Evolutionary conservation across 92 coral and sea anemone genomes (phyloP), one percentile per base, ranked within the genome.

Genomic region (Porites cylindrica): DNA sequence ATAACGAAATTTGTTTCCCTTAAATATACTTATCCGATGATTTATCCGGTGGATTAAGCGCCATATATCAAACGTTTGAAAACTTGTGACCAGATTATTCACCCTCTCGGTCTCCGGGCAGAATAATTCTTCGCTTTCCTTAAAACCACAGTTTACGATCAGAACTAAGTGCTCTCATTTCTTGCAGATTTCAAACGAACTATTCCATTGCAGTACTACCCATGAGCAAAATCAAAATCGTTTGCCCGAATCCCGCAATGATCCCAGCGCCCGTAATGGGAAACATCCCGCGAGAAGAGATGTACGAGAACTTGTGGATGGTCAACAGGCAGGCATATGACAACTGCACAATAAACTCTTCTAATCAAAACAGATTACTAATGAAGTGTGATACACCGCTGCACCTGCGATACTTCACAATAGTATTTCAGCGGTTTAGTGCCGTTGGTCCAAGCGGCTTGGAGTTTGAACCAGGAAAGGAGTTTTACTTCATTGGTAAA

Each of bases 181-280:
- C 14, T 16, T 60, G 0, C 86, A 82, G 86, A 82, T 82, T 82
- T 32, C 78, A 70, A 71, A 70, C 67, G 19, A 82, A 82, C 47
- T 70, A 32, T 43, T 32, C 90, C 12, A 52, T 74, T 66, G 86
- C 68, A 9, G 92, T 88, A 10, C 78, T 91, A 13, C 81, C 74
- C 5, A 53, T 50, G 32, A 77, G 85, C 64, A 88, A 87, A 8
- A 59, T 92, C 19, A 90, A 76, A 76, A 69, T 94, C 59, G 93
- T 94, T 78, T 94, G 98, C 86, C 95, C 98, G 38, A 94, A 85
- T 71, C 93, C 90, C 63, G 95, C 95, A 47, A 94, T 86, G 51
- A 90, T 90, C 83, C 86, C 91, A 56, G 70, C 75, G 56, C 85
- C 82, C 11, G 64, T 85, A 12, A 80, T 70, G n/a, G 88, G 86